Conservation (phyloP, 2,888 invertebrate species). For the Hydrotaea diabolus region DNA sequence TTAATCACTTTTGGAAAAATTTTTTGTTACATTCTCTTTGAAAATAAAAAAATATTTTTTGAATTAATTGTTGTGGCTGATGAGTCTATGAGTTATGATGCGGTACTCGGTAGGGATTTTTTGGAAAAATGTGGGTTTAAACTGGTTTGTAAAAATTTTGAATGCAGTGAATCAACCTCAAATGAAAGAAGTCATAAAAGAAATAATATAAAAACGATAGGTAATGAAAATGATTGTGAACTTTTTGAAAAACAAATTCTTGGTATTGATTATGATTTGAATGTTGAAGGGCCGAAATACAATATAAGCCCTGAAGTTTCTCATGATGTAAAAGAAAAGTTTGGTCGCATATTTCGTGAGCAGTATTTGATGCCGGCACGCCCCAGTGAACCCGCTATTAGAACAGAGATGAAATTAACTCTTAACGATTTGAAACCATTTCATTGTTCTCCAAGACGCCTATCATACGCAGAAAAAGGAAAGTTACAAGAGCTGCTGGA, state of each 20-base stretch:
- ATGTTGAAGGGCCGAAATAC: too few relatives aligned
- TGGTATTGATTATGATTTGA: too few relatives aligned
- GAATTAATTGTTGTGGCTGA: conserved; percentile 48
- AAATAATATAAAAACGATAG: background rate
- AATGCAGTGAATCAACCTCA: background rate
- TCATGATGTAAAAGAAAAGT: too few relatives aligned
- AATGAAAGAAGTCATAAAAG: background rate
- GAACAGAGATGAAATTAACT: too few relatives aligned
- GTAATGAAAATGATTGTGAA: background rate
- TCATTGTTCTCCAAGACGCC: too few relatives aligned
- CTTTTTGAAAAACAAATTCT: conserved; percentile 19
- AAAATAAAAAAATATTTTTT: conserved; percentile 11
- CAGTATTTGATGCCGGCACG: too few relatives aligned
- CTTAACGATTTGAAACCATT: too few relatives aligned
- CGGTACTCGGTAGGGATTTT: conserved; percentile 47
- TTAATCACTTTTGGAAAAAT: conserved; percentile 42
- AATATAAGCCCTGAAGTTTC: too few relatives aligned
- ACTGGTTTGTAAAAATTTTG: conserved; percentile 2
- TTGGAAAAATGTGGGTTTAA: conserved; percentile 39
- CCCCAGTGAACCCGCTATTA: too few relatives aligned
- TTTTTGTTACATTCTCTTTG: conserved; percentile 17
- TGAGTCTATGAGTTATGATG: conserved; percentile 49
- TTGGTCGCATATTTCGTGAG: too few relatives aligned
- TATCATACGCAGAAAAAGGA: too few relatives aligned
- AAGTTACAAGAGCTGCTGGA: too few relatives aligned